Evolutionary conservation across 2,797 vertebrate species (phyloP), one percentile per base, ranked within the genome.

Genomic region (Mormyrops boulengeri): DNA sequence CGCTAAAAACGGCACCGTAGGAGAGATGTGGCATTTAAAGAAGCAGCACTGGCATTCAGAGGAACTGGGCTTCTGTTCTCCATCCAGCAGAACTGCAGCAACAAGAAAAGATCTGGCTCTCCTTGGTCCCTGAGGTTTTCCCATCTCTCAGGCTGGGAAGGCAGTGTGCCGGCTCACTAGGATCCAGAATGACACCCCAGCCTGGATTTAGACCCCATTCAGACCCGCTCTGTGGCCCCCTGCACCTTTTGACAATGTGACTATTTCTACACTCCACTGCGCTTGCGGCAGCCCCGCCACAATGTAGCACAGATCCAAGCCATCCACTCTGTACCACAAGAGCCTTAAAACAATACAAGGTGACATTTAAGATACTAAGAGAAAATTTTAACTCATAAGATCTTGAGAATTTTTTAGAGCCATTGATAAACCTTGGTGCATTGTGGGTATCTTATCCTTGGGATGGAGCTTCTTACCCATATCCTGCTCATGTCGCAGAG

Each of bases 401-500:
- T 17, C 30, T 17, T 34, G 69, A 41, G 34, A 77, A 14, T 14
- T 41, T 1, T 80, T 41, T 19, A 41, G 69, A 41, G 14, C 4
- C 14, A 19, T 77, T 41, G 38, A 41, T 80, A 8, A 80, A 19
- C 6, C 73, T 19, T 19, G 38, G 73, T 17, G 38, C 73, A 80
- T 80, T 80, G 8, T 80, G 73, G 73, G 73, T 80, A 44, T n/a
- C 7, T 44, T 80, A 3, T n/a, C 73, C 73, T 80, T 44, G 73
- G 73, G 14, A 44, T n/a, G 38, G 38, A 55, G 3, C 19, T 22
- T 87, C 97, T 97, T 95, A 99, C 98, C 98, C 98, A 99, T 98
- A 99, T 99, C 95, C 98, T 97, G 96, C 98, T 98, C 98, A 99
- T 99, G 94, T 99, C 98, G 0, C 95, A 97, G 91, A 99, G 91